Percentiles rank a stretch among this genome's conserved stretches.
phyloP scores from a whole-genome alignment of 2,888 invertebrate genomes.

The Limnephilus auricula region DNA sequence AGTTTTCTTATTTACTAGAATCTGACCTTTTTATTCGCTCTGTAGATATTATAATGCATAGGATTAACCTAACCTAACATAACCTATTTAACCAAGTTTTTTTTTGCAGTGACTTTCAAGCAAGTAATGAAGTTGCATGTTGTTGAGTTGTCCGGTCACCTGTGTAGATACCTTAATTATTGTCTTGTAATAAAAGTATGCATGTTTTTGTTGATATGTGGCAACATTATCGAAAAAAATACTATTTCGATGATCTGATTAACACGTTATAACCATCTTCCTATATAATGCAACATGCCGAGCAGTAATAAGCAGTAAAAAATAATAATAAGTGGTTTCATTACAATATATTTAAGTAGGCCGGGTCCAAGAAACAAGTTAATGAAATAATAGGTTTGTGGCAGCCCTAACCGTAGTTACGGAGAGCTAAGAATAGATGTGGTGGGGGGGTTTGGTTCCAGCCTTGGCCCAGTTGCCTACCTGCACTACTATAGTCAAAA shows the following conservation, averaged over 20 bases:
- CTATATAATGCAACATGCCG: neutral
- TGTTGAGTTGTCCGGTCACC: no score
- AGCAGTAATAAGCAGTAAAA: neutral
- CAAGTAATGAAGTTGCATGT: no score
- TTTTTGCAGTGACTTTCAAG: no score
- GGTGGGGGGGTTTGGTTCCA: slow-evolving; percentile 45
- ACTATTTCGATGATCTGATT: neutral
- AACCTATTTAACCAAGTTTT: no score
- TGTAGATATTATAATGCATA: no score
- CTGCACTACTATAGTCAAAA: slow-evolving; percentile 63
- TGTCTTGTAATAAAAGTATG: no score
- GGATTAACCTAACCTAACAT: no score
- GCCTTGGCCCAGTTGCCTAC: slow-evolving; percentile 65
- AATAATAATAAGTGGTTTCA: neutral
- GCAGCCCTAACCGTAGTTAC: slow-evolving; percentile 15
- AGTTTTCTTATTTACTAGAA: no score
- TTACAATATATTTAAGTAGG: neutral
- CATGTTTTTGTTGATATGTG: neutral
- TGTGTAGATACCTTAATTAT: no score
- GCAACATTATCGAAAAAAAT: neutral
- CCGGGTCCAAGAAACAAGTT: neutral
- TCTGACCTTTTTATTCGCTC: no score
- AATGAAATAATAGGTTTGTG: slow-evolving; percentile 7
- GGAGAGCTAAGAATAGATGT: neutral
- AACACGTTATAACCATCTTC: neutral